Percentiles rank a stretch among this genome's conserved stretches.
Evolutionary conservation across 2,113 vertebrate species (phyloP).

Genomic region (Origma solitaria): DNA sequence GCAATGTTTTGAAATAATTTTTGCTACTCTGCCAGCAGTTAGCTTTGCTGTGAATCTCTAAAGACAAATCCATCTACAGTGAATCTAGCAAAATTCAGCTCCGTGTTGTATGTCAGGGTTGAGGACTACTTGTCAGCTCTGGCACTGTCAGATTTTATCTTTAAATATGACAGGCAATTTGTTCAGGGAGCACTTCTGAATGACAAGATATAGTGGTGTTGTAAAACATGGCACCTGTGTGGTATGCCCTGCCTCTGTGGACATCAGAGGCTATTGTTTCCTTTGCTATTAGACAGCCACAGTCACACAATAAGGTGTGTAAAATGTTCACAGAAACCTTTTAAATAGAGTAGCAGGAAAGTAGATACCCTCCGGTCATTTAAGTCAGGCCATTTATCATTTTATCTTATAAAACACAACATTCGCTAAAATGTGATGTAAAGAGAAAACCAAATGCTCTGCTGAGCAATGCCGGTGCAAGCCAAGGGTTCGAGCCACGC

Average conservation of each 20-base stretch:
- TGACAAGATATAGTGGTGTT: constrained; percentile 69
- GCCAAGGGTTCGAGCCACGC: neutral
- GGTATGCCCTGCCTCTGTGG: constrained; percentile 50
- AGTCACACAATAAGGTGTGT: constrained; percentile 34
- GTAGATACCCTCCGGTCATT: constrained; percentile 43
- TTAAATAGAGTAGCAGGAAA: constrained; percentile 44
- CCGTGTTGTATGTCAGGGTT: constrained; percentile 31
- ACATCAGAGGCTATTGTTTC: constrained; percentile 56
- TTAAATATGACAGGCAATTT: constrained; percentile 64
- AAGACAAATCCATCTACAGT: constrained; percentile 49
- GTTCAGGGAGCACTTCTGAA: constrained; percentile 58
- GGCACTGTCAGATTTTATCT: constrained; percentile 58
- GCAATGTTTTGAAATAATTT: constrained; percentile 50
- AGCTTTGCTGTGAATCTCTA: constrained; percentile 39
- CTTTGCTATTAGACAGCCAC: constrained; percentile 39
- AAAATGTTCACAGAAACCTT: constrained; percentile 60
- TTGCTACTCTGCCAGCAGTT: constrained; percentile 25
- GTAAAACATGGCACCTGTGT: constrained; percentile 70
- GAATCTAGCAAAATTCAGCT: constrained; percentile 42
- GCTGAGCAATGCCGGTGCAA: neutral
- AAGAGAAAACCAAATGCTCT: constrained; percentile 21
- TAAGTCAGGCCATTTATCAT: constrained; percentile 61
- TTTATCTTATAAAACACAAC: constrained; percentile 55
- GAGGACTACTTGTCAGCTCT: constrained; percentile 50
- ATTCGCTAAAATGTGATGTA: neutral